Base-by-base conservation (phyloP, 35 echinoderm and acorn worm species). In the Patiria miniata region DNA sequence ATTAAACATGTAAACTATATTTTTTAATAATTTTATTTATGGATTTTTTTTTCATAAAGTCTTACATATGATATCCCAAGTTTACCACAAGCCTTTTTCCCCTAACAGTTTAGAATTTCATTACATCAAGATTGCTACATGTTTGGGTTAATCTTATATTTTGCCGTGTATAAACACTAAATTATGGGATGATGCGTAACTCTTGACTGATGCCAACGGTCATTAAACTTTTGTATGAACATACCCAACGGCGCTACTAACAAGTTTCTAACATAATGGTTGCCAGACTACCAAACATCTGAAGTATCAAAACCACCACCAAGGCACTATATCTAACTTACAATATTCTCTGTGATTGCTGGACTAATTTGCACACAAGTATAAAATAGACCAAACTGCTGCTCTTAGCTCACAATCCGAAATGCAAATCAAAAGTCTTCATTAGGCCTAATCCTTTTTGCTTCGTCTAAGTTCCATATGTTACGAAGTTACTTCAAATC, bases 301-400 rank as follows among this genome's bases (percentile, higher is more conserved):
- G 4, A 47, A 47, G 42, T 47, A 47, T 12, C 19, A 73, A 73
- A 26, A 73, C 65, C 65, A 73, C 34, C 65, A 73, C 65, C 65
- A 73, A 73, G 65, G 65, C 65, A 73, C 65, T 73, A 22, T 73
- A 34, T 73, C 21, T 32, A 73, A 73, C 65, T 26, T 36, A 73
- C 34, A 30, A 73, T 36, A 26, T 30, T 15, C 21, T 47, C 42
- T 47, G 12, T 12, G 12, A 12, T 47, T 47, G 4, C 12, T 47
- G 12, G 42, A 47, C 42, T 47, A 47, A 47, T 47, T 4, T 47
- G 4, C 4, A 47, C 42, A 47, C 4, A 47, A 47, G 42, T 47
- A 47, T 47, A 47, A 47, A 47, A n/a, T n/a, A n/a, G n/a, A n/a
- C n/a, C n/a, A n/a, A 47, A 47, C 12, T 4, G 42, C 42, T 47